Evolutionary conservation across 92 coral and sea anemone genomes (phyloP), one percentile per base, ranked within the genome.

Genomic region (Anthopleura xanthogrammica): DNA sequence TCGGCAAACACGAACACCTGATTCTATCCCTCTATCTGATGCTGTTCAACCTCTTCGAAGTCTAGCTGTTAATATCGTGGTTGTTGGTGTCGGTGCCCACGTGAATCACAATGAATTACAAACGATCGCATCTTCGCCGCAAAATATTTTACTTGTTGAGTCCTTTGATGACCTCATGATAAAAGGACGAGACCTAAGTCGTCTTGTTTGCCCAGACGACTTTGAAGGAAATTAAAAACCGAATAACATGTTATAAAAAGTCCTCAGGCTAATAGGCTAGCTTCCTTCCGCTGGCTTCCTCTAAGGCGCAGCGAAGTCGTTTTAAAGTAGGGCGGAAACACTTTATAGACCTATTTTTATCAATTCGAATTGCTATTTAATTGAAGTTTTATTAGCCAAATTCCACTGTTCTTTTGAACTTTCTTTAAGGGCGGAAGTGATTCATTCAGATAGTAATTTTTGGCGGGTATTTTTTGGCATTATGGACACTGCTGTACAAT

Each of bases 11-110:
- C 93, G 91, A 74, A 93, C 88, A n/a, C 80, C 14, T 56, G 50
- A 7, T 58, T 19, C 64, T 58, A 58, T 58, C 9, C 70, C 70
- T 7, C 36, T 62, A 20, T 20, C 39, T 62, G 80, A 83, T 39
- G 95, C 95, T 6, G 90, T 87, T 3, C 79, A 76, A 23, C 90
- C 89, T 16, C 83, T 92, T 23, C 82, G 88, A 74, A 85, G 57
- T 16, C 83, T 82, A 42, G 93, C 91, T 54, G 90, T 90, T 12
- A 77, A 93, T 22, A 86, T 92, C 9, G 90, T 86, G 46, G 90
- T 92, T 62, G 93, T 93, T 23, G 65, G 22, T 58, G n/a, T 14
- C 17, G 64, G 64, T 58, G 10, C 13, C 64, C 17, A 46, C 50
- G 50, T 46, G 50, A 46, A 5, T 46, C 64, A 58, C 5, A 58